A percentile compares a stretch with the other conserved stretches of the same genome.
These are phyloP conservation scores for Neelides folsomi DNA, from an alignment of 2,888 invertebrate species.

Conservation along the genomic window DNA sequence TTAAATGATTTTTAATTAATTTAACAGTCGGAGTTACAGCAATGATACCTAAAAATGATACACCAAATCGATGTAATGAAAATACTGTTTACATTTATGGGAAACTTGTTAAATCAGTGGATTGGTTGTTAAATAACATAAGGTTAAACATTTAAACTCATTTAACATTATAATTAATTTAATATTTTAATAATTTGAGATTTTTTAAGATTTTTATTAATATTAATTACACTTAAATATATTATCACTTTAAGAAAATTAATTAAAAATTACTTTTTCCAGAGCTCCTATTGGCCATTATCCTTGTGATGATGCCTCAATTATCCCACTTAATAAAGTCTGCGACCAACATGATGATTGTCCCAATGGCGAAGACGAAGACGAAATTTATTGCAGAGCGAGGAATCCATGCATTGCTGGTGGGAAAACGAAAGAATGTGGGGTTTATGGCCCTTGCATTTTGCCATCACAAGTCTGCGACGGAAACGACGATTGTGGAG, in stretches of 20 bases:
- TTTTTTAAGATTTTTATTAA: too few species aligned
- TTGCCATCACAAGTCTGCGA: slow-evolving; percentile 7
- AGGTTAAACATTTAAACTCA: background rate
- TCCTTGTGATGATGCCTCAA: slow-evolving; percentile 11
- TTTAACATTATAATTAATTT: background rate
- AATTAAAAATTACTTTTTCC: too few species aligned
- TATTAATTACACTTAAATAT: too few species aligned
- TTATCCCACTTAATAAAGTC: slow-evolving; percentile 6
- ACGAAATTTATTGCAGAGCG: slow-evolving; percentile 13
- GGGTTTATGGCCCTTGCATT: slow-evolving; percentile 14
- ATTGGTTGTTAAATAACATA: slow-evolving; percentile 7
- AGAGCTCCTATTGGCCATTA: background rate
- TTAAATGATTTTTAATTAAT: too few species aligned
- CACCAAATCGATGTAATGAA: slow-evolving; percentile 3
- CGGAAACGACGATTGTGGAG: slow-evolving; percentile 6
- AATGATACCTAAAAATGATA: background rate
- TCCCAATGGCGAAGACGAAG: slow-evolving; percentile 8
- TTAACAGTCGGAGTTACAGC: slow-evolving; percentile 2
- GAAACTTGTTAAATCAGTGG: background rate
- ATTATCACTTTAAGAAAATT: too few species aligned
- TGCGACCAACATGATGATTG: slow-evolving; percentile 11
- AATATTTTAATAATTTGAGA: too few species aligned
- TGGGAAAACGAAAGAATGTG: slow-evolving; percentile 13
- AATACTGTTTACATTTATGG: slow-evolving; percentile 8
- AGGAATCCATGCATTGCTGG: slow-evolving; percentile 9